These are phyloP conservation scores for Danio jaintianensis DNA, from an alignment of 2,797 vertebrate genomes.

Conservation along the genomic window DNA sequence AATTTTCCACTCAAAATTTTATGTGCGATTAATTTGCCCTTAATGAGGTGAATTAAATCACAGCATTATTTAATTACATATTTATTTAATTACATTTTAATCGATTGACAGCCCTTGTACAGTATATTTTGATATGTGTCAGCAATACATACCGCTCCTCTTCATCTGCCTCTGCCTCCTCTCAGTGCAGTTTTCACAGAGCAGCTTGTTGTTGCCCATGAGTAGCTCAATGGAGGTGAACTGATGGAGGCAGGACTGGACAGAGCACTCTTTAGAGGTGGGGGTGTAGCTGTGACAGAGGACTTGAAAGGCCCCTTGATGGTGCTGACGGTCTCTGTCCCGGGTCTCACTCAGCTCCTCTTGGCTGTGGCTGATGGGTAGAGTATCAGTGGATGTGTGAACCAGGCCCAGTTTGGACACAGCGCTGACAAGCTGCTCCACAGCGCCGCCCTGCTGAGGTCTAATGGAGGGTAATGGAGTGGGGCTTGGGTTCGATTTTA, in stretches of 20 bases:
- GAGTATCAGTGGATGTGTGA: constrained; percentile 66
- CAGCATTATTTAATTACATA: too few relatives aligned
- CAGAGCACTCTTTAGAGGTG: constrained; percentile 95
- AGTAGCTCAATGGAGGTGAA: constrained; percentile 97
- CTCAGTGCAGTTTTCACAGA: constrained; percentile 94
- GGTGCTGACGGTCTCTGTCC: constrained; percentile 68
- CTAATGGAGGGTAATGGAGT: constrained; percentile 53
- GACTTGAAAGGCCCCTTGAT: constrained; percentile 91
- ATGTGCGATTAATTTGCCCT: too few relatives aligned
- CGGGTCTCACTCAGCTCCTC: constrained; percentile 73
- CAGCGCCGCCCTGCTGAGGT: constrained; percentile 69
- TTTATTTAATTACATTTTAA: too few relatives aligned
- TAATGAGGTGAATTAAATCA: too few relatives aligned
- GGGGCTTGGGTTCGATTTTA: constrained; percentile 63
- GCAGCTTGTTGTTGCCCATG: constrained; percentile 98
- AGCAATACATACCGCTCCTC: constrained; percentile 71
- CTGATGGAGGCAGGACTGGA: constrained; percentile 97
- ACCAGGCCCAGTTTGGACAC: constrained; percentile 85
- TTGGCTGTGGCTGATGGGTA: constrained; percentile 50
- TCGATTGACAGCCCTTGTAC: too few relatives aligned
- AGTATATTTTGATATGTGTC: not conserved
- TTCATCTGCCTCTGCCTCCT: constrained; percentile 82
- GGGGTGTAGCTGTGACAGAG: constrained; percentile 93
- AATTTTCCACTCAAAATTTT: too few relatives aligned
- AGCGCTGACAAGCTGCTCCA: constrained; percentile 79